These are phyloP conservation scores for Gobionotothen gibberifrons DNA, from an alignment of 2,797 vertebrate genomes.

Conservation along the genomic window DNA sequence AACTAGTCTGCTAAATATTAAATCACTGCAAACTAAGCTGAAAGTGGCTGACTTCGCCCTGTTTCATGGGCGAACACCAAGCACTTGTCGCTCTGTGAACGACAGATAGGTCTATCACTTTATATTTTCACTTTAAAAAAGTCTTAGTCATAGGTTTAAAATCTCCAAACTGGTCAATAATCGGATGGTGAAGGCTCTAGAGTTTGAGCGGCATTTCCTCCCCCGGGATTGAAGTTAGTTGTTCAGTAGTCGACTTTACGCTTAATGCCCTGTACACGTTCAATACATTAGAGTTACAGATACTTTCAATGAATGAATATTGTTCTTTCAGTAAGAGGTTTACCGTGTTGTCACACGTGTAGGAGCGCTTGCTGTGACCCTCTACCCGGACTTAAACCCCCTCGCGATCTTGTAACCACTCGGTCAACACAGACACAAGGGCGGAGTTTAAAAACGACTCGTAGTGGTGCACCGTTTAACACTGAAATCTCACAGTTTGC, in stretches of 20 bases:
- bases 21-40: background rate
- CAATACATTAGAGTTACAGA: background rate
- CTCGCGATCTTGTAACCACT: constrained; percentile 17
- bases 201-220: constrained; percentile 39
- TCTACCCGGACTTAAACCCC: constrained; percentile 51
- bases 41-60: background rate
- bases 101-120: background rate
- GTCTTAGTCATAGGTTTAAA: background rate
- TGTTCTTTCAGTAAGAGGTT: background rate
- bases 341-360: constrained; percentile 58
- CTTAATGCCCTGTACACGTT: background rate
- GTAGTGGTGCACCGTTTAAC: background rate
- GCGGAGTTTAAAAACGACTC: constrained; percentile 56
- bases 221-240: background rate
- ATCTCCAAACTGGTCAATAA: background rate
- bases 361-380: constrained; percentile 22
- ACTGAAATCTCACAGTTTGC: background rate
- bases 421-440: constrained; percentile 22
- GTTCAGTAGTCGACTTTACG: background rate
- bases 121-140: background rate
- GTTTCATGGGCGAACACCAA: background rate
- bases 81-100: background rate
- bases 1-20: background rate
- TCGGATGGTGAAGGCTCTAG: background rate
- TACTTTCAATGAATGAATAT: background rate